These are phyloP conservation scores for Venustoraphidia nigricollis DNA, from an alignment of 2,888 invertebrate genomes.

Conservation along the genomic window DNA sequence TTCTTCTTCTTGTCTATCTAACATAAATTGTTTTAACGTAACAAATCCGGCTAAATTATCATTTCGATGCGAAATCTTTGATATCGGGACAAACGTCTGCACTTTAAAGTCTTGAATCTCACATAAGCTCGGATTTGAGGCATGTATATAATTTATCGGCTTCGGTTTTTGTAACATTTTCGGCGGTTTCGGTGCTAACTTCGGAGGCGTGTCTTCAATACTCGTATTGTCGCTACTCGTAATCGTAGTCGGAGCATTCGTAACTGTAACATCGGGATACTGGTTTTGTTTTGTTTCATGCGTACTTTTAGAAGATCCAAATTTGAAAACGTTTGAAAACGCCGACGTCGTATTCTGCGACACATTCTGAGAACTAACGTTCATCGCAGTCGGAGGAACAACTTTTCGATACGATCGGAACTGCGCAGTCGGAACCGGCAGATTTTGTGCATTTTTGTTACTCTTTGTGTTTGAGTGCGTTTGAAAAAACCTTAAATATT, in stretches of 20 bases:
- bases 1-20: slow-evolving; percentile 59
- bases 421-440: slow-evolving; percentile 64
- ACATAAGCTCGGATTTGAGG: slow-evolving; percentile 55
- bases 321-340: too few species aligned
- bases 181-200: slow-evolving; percentile 8
- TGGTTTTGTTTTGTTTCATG: too few species aligned
- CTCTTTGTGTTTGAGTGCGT: slow-evolving; percentile 18
- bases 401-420: slow-evolving; percentile 59
- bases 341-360: too few species aligned
- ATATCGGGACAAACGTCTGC: slow-evolving; percentile 22
- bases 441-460: slow-evolving; percentile 37
- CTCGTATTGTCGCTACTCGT: too few species aligned
- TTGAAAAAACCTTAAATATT: slow-evolving; percentile 44
- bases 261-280: too few species aligned
- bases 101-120: slow-evolving; percentile 33
- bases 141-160: slow-evolving; percentile 48
- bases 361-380: slow-evolving; percentile 6
- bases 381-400: slow-evolving; percentile 29
- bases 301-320: too few species aligned
- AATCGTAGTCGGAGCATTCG: too few species aligned
- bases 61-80: slow-evolving; percentile 26
- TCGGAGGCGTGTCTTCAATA: slow-evolving; percentile 1
- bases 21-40: slow-evolving; percentile 66
- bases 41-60: slow-evolving; percentile 52
- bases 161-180: slow-evolving; percentile 20